Evolutionary conservation across 2,797 vertebrate species (phyloP), one percentile per base, ranked within the genome.

Genomic region (Phoxinus dragarum): DNA sequence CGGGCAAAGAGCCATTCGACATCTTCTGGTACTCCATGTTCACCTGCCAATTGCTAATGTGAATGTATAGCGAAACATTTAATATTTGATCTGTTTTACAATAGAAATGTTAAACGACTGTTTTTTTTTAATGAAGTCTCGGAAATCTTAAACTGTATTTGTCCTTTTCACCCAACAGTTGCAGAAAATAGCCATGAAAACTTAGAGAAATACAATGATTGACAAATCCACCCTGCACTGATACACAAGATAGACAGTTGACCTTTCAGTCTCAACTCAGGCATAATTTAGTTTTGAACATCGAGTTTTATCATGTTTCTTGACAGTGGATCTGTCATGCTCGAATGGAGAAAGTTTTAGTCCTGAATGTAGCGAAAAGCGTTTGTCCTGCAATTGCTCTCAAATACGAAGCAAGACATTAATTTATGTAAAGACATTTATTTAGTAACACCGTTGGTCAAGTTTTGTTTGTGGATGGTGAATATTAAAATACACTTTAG

Each of bases 11-110:
- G 52, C 44, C 64, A 61, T 67, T 89, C 5, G 84, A 87, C n/a
- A 21, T 42, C 44, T 67, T 83, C 49, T 27, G 17, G 8, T 80
- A 9, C 31, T 81, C 71, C 88, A 87, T 89, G 54, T 52, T 84
- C 17, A 68, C n/a, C 27, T 27, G 38, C 0, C 79, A 54, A 1
- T 34, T 61, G 34, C 12, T 66, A 19, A 38, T 42, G 21, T 40
- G 47, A 77, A 38, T 59, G 14, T 66, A 11, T 27, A 27, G 27
- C 27, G 27, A 27, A 27, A 27, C 27, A 27, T 27, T 27, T 27
- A 27, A 27, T 27, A 27, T 27, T 27, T 27, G 27, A 27, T 27
- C 27, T 27, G 27, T 27, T 27, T 27, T 27, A 27, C 27, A 27
- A 27, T 27, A 27, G 27, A 27, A 27, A 27, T 27, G 27, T 27